phyloP scores from a whole-genome alignment of 2,888 invertebrate genomes.

The Gymnocheta viridis region DNA sequence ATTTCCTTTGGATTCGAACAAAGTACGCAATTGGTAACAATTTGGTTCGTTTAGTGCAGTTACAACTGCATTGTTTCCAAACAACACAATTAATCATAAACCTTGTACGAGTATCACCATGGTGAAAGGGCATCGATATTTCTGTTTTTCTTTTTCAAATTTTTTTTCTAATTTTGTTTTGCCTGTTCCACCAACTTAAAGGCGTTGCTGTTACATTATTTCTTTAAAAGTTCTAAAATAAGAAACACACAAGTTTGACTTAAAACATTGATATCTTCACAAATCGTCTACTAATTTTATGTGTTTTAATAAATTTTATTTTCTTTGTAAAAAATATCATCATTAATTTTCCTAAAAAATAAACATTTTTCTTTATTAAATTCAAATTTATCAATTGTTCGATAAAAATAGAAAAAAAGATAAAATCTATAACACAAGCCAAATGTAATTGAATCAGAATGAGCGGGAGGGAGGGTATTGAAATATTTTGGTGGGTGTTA shows the following conservation, averaged over 20 bases:
- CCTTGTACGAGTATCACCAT: slow-evolving; percentile 27
- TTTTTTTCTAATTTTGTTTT: no score
- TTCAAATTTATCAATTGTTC: slow-evolving; percentile 37
- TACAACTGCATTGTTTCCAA: slow-evolving; percentile 39
- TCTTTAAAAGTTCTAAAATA: slow-evolving; percentile 24
- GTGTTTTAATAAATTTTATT: slow-evolving; percentile 66
- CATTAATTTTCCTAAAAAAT: slow-evolving; percentile 65
- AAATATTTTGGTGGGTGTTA: slow-evolving; percentile 77
- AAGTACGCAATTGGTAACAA: slow-evolving; percentile 64
- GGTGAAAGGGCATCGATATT: slow-evolving; percentile 33
- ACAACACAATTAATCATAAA: slow-evolving; percentile 67
- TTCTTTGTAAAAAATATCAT: slow-evolving; percentile 57
- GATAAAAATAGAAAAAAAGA: background rate
- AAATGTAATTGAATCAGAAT: slow-evolving; percentile 28
- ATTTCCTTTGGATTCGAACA: slow-evolving; percentile 26
- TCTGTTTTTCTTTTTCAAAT: slow-evolving; percentile 2
- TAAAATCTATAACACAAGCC: slow-evolving; percentile 22
- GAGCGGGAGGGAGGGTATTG: background rate
- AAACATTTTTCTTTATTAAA: slow-evolving; percentile 38
- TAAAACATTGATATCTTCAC: slow-evolving; percentile 66
- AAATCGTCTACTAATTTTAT: slow-evolving; percentile 70
- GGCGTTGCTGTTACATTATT: slow-evolving; percentile 65
- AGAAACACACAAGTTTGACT: background rate
- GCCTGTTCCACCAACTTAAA: slow-evolving; percentile 27
- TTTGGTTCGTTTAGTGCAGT: slow-evolving; percentile 53